Base-by-base conservation (phyloP, 2,888 invertebrate species). In the Pegoplata infirma region DNA sequence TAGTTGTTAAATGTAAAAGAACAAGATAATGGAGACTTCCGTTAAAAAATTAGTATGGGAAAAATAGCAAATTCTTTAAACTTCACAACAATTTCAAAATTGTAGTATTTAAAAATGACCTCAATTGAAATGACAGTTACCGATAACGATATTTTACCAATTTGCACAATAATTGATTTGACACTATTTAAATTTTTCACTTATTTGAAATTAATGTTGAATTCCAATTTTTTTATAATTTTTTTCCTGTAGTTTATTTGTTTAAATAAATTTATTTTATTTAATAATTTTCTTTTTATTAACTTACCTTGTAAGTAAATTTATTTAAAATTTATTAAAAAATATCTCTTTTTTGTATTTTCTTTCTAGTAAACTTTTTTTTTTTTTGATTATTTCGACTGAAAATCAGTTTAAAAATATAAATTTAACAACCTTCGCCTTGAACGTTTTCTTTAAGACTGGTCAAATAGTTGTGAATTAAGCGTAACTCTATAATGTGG, bases 381-480 rank as follows among this genome's bases (percentile, higher is more conserved):
- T 44, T 49, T 23, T 32, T 61, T 56, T 25, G 14, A n/a, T 47
- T 8, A 16, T 23, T 16, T 14, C 4, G n/a, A 46, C 63, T 21
- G 16, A 58, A 58, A 21, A 32, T n/a, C 19, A 14, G 14, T 17
- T 40, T 51, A 16, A 36, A 40, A 53, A 56, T 51, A 51, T 59
- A 7, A n/a, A n/a, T n/a, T n/a, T 19, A 23, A 80, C 86, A 88
- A 88, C 88, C 88, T 88, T 87, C 86, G 85, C 85, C 85, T 87
- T 84, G 86, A 84, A 87, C 86, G 86, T 81, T 82, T 83, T 83
- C 81, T 81, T 80, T 80, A 79, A 82, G 83, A 88, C 88, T 88
- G 86, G 82, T 81, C 64, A 59, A n/a, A 63, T 64, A 68, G 58
- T 68, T 46, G 53, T 68, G 32, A 49, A 19, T 66, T 44, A 58